Evolutionary conservation across 2,113 vertebrate species (phyloP).

Genomic region (Balaeniceps rex): DNA sequence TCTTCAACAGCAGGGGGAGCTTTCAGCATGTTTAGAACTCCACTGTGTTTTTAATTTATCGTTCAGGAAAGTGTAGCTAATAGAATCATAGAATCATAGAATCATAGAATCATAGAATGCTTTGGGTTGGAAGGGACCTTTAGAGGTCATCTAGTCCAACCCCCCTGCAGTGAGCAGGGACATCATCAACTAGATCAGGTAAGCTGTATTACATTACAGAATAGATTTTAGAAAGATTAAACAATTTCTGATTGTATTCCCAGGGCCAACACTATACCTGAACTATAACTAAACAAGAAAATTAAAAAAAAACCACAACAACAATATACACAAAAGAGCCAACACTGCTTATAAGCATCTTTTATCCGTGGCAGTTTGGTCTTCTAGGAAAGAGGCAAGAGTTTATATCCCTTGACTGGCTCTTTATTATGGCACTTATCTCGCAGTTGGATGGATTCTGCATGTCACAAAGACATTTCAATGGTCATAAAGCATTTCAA

Average conservation of each 20-base stretch:
- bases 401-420: neutral
- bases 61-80: neutral
- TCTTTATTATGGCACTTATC: neutral
- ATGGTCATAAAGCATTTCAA: neutral
- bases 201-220: neutral
- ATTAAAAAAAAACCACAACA: neutral
- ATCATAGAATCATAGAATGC: no score
- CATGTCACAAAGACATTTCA: neutral
- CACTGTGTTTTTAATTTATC: neutral
- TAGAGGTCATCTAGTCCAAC: no score
- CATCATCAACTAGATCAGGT: no score
- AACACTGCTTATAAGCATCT: neutral
- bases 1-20: conserved; percentile 56
- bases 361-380: neutral
- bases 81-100: no score
- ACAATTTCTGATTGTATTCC: neutral
- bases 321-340: neutral
- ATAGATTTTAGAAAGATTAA: conserved; percentile 26
- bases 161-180: no score
- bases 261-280: neutral
- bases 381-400: neutral
- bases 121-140: no score
- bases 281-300: neutral
- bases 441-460: neutral
- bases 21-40: conserved; percentile 1